phyloP scores from a whole-genome alignment of 2,113 vertebrate genomes.

The Gymnobelideus leadbeateri region DNA sequence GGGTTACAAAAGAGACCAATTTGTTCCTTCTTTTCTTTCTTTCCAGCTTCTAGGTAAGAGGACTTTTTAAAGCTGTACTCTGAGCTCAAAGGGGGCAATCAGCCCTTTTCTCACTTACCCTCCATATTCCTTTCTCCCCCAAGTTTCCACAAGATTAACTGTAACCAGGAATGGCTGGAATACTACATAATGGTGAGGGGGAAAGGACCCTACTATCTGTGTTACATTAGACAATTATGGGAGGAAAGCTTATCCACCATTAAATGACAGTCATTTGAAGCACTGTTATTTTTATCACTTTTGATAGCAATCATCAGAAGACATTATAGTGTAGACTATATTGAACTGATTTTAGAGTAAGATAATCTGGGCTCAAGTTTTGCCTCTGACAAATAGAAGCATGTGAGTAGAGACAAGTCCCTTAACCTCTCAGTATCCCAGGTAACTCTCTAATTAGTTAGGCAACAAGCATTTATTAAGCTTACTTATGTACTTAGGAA shows the following conservation, averaged over 20 bases:
- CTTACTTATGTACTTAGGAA: not conserved
- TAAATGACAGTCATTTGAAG: not conserved
- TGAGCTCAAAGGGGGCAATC: not conserved
- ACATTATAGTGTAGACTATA: not conserved
- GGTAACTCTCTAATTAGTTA: not conserved
- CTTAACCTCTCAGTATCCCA: not conserved
- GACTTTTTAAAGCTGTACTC: not conserved
- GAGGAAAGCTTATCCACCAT: not conserved
- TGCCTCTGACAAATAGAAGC: not conserved
- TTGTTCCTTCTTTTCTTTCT: not conserved
- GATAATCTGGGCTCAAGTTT: not conserved
- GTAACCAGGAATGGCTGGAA: not conserved
- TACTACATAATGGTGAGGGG: not conserved
- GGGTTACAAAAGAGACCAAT: not conserved
- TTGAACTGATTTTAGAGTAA: not conserved
- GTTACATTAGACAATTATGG: not conserved
- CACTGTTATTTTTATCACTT: not conserved
- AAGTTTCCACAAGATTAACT: not conserved
- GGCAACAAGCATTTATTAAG: not conserved
- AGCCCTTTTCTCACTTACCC: not conserved
- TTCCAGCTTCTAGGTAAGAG: not conserved
- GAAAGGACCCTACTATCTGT: not conserved
- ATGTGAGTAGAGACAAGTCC: not conserved
- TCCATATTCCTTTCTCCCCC: not conserved
- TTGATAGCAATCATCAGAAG: not conserved